phyloP scores from a whole-genome alignment of 2,797 vertebrate genomes.

The Ctenochaetus hawaiiensis region DNA sequence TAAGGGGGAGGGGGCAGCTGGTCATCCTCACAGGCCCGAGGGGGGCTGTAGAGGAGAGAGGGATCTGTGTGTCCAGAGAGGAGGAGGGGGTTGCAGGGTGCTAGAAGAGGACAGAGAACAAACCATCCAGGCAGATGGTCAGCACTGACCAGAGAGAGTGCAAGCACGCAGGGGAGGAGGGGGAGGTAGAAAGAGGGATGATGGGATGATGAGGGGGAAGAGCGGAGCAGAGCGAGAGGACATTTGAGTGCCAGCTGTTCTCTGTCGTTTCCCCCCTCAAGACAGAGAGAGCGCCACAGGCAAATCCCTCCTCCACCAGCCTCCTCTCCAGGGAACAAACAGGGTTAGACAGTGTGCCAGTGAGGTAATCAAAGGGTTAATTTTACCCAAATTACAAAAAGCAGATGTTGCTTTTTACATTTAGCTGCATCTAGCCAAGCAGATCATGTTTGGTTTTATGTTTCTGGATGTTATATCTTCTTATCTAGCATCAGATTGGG shows the following conservation, averaged over 20 bases:
- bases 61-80: constrained; percentile 8
- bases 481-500: no score
- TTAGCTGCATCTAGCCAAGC: background rate
- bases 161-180: constrained; percentile 12
- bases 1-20: constrained; percentile 61
- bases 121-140: constrained; percentile 83
- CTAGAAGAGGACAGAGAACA: constrained; percentile 29
- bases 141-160: constrained; percentile 75
- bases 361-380: constrained; percentile 28
- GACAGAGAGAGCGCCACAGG: constrained; percentile 39
- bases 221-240: constrained; percentile 31
- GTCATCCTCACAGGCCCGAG: constrained; percentile 43
- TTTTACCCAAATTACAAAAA: background rate
- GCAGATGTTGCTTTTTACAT: constrained; percentile 2
- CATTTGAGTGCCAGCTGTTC: constrained; percentile 81
- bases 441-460: background rate
- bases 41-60: background rate
- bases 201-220: constrained; percentile 5
- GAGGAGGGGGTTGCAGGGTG: constrained; percentile 6
- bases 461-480: background rate
- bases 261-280: constrained; percentile 44
- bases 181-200: no score
- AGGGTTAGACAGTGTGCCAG: constrained; percentile 36
- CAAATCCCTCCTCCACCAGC: constrained; percentile 34
- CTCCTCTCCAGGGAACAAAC: constrained; percentile 45